Base-by-base conservation (phyloP, 1,140 invertebrate species). In the Hypsibius dujardini region DNA sequence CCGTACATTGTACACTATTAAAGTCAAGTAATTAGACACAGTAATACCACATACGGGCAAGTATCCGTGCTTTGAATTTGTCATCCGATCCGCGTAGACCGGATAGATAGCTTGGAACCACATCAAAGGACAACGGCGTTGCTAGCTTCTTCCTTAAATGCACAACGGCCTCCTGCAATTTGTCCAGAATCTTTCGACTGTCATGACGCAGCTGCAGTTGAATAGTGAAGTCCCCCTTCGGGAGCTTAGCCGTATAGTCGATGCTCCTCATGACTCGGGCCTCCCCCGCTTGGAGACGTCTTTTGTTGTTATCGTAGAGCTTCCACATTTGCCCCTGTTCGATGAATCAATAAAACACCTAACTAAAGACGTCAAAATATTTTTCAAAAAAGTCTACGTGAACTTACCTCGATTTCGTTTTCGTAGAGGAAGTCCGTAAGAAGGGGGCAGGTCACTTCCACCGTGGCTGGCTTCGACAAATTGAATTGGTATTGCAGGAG, bases 281-380 rank as follows among this genome's bases (percentile, higher is more conserved):
- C 45, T 67, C 62, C 7, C 62, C 62, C 12, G 12, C 12, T 42
- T 42, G 62, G 7, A 67, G 42, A 12, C 12, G 7, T 42, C 62
- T 7, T 42, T 67, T 67, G 45, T 67, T 67, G 45, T 3, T 42
- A 42, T 67, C 62, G 42, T 67, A 67, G 3, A 67, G 62, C 62
- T 67, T 67, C 62, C 62, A 67, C 62, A 67, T 67, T 42, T 67
- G 62, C 62, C 62, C 62, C 45, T n/a, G n/a, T n/a, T n/a, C n/a
- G n/a, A n/a, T n/a, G n/a, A n/a, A n/a, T n/a, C n/a, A n/a, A n/a
- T n/a, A n/a, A n/a, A n/a, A n/a, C n/a, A n/a, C n/a, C n/a, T n/a
- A n/a, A n/a, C n/a, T n/a, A n/a, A n/a, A n/a, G n/a, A n/a, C n/a
- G n/a, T n/a, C n/a, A n/a, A n/a, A n/a, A n/a, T n/a, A n/a, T n/a